Percentiles rank a stretch among this genome's conserved stretches.
Evolutionary conservation across 2,797 vertebrate species (phyloP).

Genomic region (Knipowitschia caucasica): DNA sequence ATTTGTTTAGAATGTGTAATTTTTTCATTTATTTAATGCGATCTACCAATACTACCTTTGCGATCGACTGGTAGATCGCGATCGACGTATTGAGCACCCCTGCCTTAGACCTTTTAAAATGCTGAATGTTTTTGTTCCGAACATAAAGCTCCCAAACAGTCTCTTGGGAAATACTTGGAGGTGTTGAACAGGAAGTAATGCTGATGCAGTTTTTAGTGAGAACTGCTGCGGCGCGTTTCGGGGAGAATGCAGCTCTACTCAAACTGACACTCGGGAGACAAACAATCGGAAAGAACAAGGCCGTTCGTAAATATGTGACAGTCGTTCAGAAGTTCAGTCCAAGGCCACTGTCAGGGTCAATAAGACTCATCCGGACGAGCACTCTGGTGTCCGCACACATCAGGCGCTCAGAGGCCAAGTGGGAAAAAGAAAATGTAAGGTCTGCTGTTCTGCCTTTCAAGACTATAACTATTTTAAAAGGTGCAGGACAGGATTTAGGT

Average conservation of each 20-base stretch:
- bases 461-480: too few species aligned
- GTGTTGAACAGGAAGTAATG: conserved; percentile 33
- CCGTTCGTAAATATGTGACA: background rate
- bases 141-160: conserved; percentile 23
- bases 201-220: conserved; percentile 18
- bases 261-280: conserved; percentile 1
- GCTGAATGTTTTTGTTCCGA: conserved; percentile 34
- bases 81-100: too few species aligned
- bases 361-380: background rate
- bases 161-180: conserved; percentile 38
- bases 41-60: too few species aligned
- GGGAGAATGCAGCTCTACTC: background rate
- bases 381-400: background rate
- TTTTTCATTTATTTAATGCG: too few species aligned
- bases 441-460: too few species aligned
- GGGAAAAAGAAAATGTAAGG: too few species aligned
- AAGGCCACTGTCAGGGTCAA: conserved; percentile 4
- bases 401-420: too few species aligned
- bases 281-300: background rate
- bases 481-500: too few species aligned
- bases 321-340: background rate
- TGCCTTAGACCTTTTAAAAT: conserved; percentile 38
- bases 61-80: too few species aligned
- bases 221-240: background rate
- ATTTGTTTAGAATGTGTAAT: too few species aligned